Conservation (phyloP, 1,140 invertebrate genomes). For the Drosophila kikkawai region DNA sequence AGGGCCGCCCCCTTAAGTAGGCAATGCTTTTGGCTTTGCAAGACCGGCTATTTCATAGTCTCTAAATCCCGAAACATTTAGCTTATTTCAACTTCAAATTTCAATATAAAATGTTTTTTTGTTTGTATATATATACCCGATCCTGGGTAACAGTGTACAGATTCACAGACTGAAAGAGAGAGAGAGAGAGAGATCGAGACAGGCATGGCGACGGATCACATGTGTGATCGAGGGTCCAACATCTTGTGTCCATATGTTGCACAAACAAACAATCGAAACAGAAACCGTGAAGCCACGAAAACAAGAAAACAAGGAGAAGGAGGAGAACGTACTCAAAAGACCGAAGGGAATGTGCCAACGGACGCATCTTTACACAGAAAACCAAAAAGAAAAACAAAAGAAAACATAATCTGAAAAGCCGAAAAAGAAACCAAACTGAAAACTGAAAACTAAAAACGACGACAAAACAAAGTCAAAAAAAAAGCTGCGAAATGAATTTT, state of each 20-base stretch:
- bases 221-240: constrained; percentile 67
- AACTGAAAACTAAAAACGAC: constrained; percentile 19
- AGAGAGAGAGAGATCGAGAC: neutral
- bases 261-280: constrained; percentile 75
- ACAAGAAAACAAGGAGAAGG: constrained; percentile 19
- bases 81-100: neutral
- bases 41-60: neutral
- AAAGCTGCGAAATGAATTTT: constrained; percentile 46
- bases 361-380: constrained; percentile 67
- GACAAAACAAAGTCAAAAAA: neutral
- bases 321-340: constrained; percentile 23
- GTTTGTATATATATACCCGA: neutral
- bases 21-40: neutral
- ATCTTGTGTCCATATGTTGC: constrained; percentile 78
- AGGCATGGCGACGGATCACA: constrained; percentile 46
- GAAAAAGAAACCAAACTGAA: constrained; percentile 31
- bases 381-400: constrained; percentile 32
- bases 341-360: constrained; percentile 49
- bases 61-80: no score
- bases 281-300: constrained; percentile 35
- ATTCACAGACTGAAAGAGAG: neutral
- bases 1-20: neutral
- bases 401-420: constrained; percentile 30
- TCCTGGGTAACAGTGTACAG: constrained; percentile 9
- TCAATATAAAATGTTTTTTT: neutral